Evolutionary conservation across 2,888 invertebrate genomes (phyloP).

Genomic region (Polydrusus pterygomalis): DNA sequence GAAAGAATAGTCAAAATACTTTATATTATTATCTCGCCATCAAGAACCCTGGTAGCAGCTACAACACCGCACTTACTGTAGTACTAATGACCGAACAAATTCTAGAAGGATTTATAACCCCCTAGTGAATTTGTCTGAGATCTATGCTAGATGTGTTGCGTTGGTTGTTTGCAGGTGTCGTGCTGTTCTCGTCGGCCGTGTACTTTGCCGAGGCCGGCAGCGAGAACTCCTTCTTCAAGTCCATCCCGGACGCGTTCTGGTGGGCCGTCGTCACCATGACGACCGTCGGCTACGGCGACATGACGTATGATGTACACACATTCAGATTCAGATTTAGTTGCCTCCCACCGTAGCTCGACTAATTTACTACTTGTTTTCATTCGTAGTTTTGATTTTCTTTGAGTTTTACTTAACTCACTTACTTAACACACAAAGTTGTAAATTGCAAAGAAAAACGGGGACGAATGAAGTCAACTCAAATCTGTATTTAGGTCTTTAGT

Average conservation of each 20-base stretch:
- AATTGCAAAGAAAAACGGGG: not conserved
- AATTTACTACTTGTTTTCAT: slow-evolving; percentile 35
- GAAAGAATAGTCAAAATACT: no score
- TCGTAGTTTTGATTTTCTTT: slow-evolving; percentile 31
- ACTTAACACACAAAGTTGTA: slow-evolving; percentile 24
- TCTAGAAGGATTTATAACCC: no score
- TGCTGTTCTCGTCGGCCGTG: slow-evolving; percentile 99
- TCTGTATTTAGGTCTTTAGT: not conserved
- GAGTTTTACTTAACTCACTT: slow-evolving; percentile 23
- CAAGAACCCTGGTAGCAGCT: no score
- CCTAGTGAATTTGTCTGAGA: slow-evolving; percentile 35
- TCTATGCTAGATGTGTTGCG: slow-evolving; percentile 47
- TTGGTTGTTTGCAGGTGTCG: slow-evolving; percentile 91
- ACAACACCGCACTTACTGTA: no score
- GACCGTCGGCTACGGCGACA: slow-evolving; percentile 99
- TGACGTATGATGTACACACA: slow-evolving; percentile 88
- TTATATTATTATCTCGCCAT: no score
- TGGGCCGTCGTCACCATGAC: slow-evolving; percentile 99
- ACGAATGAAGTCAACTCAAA: not conserved
- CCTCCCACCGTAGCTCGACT: slow-evolving; percentile 70
- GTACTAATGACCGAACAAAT: no score
- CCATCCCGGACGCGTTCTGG: slow-evolving; percentile 99
- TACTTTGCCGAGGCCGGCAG: slow-evolving; percentile 99
- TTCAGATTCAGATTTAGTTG: slow-evolving; percentile 72
- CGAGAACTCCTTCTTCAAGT: slow-evolving; percentile 99